phyloP scores from a whole-genome alignment of 2,888 invertebrate species.

The Drosophila antonietae region DNA sequence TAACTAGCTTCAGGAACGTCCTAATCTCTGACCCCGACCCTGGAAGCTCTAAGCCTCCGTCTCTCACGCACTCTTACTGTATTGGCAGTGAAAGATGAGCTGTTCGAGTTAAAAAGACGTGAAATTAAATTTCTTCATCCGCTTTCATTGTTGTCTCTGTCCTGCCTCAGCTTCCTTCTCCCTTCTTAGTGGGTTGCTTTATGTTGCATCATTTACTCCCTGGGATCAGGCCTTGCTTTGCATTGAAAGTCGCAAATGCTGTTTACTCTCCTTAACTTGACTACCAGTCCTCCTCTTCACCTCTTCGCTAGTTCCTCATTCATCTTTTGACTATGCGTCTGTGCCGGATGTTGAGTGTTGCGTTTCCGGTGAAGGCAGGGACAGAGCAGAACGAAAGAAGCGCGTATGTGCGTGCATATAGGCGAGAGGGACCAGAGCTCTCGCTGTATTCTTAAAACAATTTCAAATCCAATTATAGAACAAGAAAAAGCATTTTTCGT shows the following conservation, averaged over 20 bases:
- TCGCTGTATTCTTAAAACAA: constrained; percentile 67
- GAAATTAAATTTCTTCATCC: constrained; percentile 82
- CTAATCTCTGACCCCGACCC: constrained; percentile 23
- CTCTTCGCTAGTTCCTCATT: neutral
- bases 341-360: constrained; percentile 72
- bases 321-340: constrained; percentile 37
- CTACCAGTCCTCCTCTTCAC: constrained; percentile 1
- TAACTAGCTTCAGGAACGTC: constrained; percentile 40
- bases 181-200: constrained; percentile 21
- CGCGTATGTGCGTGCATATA: constrained; percentile 42
- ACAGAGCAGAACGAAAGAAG: neutral
- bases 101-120: constrained; percentile 74
- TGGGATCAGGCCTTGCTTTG: constrained; percentile 66
- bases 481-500: constrained; percentile 71
- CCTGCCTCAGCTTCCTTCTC: neutral
- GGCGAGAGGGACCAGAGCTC: constrained; percentile 27
- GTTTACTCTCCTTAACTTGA: constrained; percentile 58
- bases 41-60: constrained; percentile 10
- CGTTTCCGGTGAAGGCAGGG: constrained; percentile 49
- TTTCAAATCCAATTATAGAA: constrained; percentile 77
- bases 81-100: constrained; percentile 55
- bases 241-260: constrained; percentile 58
- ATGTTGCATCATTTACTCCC: constrained; percentile 77
- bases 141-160: constrained; percentile 58
- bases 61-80: neutral